Percentiles rank a stretch among this genome's conserved stretches.
phyloP scores from a whole-genome alignment of 2,797 vertebrate species.

The Sebastes paucispinis region DNA sequence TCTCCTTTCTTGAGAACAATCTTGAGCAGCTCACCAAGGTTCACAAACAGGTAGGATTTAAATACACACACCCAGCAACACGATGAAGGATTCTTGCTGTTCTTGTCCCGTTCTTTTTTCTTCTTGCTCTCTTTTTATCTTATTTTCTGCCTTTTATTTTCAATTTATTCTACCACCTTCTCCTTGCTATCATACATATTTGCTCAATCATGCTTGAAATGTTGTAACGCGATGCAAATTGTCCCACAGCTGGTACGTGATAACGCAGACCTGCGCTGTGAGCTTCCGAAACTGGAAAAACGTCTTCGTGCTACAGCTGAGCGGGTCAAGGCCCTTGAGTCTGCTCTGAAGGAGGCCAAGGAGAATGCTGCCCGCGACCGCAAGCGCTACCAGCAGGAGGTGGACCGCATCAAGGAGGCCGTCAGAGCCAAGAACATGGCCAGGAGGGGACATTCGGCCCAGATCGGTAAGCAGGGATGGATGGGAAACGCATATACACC shows the following conservation, averaged over 20 bases:
- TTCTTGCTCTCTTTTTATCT: not conserved
- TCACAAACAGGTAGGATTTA: constrained; percentile 92
- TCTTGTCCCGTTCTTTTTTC: no score
- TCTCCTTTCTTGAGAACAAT: constrained; percentile 99
- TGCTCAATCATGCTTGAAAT: not conserved
- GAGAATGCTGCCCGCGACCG: constrained; percentile 96
- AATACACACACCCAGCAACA: not conserved
- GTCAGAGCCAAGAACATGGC: constrained; percentile 98
- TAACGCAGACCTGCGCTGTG: constrained; percentile 98
- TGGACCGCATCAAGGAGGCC: constrained; percentile 98
- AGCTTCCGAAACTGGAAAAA: constrained; percentile 98
- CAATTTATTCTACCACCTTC: not conserved
- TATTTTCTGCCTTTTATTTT: not conserved
- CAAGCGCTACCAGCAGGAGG: constrained; percentile 97
- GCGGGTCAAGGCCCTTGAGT: constrained; percentile 96
- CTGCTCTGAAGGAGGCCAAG: constrained; percentile 97
- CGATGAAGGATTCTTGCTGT: not conserved
- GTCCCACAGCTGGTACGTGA: constrained; percentile 92
- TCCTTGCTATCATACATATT: no score
- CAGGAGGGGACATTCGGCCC: constrained; percentile 94
- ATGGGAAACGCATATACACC: not conserved
- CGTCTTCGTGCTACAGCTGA: constrained; percentile 96
- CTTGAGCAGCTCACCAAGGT: constrained; percentile 98
- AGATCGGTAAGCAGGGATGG: constrained; percentile 87
- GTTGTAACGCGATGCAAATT: not conserved